phyloP scores from a whole-genome alignment of 1,140 invertebrate genomes.

The Cyphomyrmex costatus region DNA sequence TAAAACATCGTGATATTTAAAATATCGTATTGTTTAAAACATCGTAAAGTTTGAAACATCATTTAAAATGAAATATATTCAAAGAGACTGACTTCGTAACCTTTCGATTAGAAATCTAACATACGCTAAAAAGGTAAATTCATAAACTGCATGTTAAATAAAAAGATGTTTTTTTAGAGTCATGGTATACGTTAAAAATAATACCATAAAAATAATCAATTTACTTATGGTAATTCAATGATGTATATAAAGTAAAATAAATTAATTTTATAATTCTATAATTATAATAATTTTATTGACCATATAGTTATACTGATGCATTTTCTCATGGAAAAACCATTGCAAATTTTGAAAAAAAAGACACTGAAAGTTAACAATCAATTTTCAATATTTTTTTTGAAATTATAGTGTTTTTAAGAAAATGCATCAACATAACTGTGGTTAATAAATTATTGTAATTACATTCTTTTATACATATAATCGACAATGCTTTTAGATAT shows the following conservation, averaged over 20 bases:
- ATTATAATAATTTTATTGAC: no score
- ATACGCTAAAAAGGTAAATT: constrained; percentile 87
- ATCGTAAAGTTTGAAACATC: no score
- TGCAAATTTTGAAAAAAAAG: no score
- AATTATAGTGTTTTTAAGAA: no score
- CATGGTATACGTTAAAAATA: background rate
- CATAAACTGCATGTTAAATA: background rate
- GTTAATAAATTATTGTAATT: background rate
- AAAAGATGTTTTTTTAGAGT: background rate
- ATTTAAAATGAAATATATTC: constrained; percentile 64
- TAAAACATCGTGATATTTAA: background rate
- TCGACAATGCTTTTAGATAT: background rate
- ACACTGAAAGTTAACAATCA: no score
- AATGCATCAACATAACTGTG: background rate
- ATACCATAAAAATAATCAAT: background rate
- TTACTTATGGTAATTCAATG: background rate
- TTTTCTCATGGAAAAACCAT: no score
- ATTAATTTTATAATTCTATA: no score
- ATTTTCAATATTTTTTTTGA: no score
- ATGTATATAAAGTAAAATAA: no score
- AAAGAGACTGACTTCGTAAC: constrained; percentile 70
- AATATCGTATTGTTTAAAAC: background rate
- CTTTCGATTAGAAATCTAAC: constrained; percentile 89
- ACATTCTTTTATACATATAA: background rate
- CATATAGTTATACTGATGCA: no score